Evolutionary conservation across 2,888 invertebrate species (phyloP), one percentile per base, ranked within the genome.

Genomic region (Erebia aethiops): DNA sequence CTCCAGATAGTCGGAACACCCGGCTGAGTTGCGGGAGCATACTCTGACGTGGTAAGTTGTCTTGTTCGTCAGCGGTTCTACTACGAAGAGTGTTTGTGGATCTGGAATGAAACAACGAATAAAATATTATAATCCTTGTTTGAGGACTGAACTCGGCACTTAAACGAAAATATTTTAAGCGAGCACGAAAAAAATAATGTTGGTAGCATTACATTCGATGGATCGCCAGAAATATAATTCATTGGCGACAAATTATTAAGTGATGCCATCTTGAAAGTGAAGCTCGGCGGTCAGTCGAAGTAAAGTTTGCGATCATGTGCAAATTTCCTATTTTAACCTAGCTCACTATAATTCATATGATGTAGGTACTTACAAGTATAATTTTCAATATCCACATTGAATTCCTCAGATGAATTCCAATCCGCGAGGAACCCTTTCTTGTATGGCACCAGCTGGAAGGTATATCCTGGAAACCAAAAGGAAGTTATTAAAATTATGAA

Each of bases 1-100:
- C 21, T 82, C 81, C 56, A 88, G 65, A 90, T 90, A 92, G 41
- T 89, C 89, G 0, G 92, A 93, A 76, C 81, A 82, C 1, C 92
- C 91, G 0, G 92, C 92, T 0, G 85, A 84, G 77, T 93, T 93
- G 54, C 86, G 80, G 41, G 88, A 83, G 51, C 88, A 84, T 1
- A 90, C 89, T 0, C 90, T 86, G 13, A 81, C 87, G 80, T 89
- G 84, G 82, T 84, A 93, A 7, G 74, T 71, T 0, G 92, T 93
- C 16, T 71, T 70, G 77, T 91, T 92, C 2, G 77, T 49, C 26
- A 93, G 80, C 1, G 84, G 83, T 11, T 84, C 88, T 58, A 91
- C 84, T 1, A 79, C 76, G 78, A 89, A 91, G 21, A 86, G 71
- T 0, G 86, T 61, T 74, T 71, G 71, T 0, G 86, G 60, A 74